These are phyloP conservation scores for Bruchidius siliquastri DNA, from an alignment of 2,888 invertebrate species.

Conservation along the genomic window DNA sequence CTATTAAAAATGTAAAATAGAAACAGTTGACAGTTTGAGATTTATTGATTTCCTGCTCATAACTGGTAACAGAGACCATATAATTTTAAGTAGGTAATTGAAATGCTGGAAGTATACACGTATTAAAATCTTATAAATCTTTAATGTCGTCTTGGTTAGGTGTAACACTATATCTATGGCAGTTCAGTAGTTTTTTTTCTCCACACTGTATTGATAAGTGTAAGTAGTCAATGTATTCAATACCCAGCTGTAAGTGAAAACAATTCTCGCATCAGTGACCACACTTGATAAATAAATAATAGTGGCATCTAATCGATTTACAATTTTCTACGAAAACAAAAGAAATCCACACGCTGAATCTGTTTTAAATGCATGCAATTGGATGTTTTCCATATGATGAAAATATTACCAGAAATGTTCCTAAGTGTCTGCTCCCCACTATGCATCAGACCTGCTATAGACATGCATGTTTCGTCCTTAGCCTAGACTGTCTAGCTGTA, in stretches of 20 bases:
- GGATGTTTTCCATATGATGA: no score
- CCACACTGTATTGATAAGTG: background rate
- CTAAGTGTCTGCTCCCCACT: no score
- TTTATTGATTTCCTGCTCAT: background rate
- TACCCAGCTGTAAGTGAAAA: background rate
- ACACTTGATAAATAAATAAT: background rate
- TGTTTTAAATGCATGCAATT: no score
- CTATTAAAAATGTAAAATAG: background rate
- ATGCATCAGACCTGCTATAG: no score
- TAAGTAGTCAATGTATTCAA: background rate
- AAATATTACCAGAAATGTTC: no score
- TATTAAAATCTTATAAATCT: background rate
- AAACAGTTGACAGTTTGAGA: background rate
- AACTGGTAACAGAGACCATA: background rate
- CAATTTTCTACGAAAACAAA: no score
- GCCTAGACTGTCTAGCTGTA: no score
- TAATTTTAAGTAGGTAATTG: background rate
- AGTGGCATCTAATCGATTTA: no score
- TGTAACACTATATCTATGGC: background rate
- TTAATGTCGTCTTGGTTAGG: background rate
- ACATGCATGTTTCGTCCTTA: no score
- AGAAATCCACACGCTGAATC: no score
- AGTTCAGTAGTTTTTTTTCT: background rate
- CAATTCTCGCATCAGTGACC: background rate
- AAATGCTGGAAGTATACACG: background rate